phyloP scores from a whole-genome alignment of 2,888 invertebrate species.

The Xestia xanthographa region DNA sequence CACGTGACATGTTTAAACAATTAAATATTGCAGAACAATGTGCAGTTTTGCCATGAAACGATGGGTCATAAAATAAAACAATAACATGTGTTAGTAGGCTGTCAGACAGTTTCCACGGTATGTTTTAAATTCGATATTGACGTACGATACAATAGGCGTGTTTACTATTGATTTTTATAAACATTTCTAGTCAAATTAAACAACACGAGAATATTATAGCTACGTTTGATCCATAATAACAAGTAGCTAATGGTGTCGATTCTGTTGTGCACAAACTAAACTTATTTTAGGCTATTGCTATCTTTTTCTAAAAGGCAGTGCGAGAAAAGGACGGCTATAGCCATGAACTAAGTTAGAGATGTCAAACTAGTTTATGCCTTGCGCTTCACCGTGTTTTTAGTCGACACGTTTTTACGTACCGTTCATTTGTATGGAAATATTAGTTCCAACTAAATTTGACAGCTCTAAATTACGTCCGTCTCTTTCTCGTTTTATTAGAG shows the following conservation, averaged over 20 bases:
- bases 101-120: not conserved
- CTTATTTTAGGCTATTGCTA: too few relatives aligned
- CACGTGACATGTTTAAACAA: not conserved
- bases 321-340: too few relatives aligned
- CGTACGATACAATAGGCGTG: conserved; percentile 26
- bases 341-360: too few relatives aligned
- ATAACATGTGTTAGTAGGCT: not conserved
- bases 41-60: conserved; percentile 4
- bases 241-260: not conserved
- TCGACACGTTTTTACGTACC: too few relatives aligned
- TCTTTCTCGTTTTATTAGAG: too few relatives aligned
- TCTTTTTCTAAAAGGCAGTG: too few relatives aligned
- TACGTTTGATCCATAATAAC: conserved; percentile 1
- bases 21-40: conserved; percentile 7
- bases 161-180: conserved; percentile 40
- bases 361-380: too few relatives aligned
- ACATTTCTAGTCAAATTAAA: conserved; percentile 20
- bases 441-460: too few relatives aligned
- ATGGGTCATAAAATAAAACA: conserved; percentile 20
- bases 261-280: too few relatives aligned
- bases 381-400: too few relatives aligned
- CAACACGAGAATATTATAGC: not conserved
- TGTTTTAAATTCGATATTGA: not conserved
- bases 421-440: too few relatives aligned
- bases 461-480: too few relatives aligned